Evolutionary conservation across 2,888 invertebrate genomes (phyloP).

Genomic region (Drosophila mulleri): DNA sequence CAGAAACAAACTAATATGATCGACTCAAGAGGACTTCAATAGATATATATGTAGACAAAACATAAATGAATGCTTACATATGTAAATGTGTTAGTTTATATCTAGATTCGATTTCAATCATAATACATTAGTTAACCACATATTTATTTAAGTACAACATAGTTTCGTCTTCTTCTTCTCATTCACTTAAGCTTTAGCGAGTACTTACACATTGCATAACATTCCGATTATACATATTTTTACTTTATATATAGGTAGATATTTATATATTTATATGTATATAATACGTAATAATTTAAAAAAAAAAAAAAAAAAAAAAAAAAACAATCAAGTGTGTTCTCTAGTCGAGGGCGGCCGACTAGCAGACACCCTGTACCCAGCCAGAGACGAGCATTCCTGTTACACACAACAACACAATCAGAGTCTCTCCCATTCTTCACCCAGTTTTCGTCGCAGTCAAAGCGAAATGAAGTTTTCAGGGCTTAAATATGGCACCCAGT

Average conservation of each 20-base stretch:
- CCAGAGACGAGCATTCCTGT: background rate
- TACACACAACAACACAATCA: background rate
- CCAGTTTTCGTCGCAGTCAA: background rate
- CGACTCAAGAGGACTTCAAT: too few relatives aligned
- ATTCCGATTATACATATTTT: constrained; percentile 57
- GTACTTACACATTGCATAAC: constrained; percentile 76
- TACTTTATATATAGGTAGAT: constrained; percentile 29
- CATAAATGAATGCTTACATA: too few relatives aligned
- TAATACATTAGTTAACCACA: constrained; percentile 74
- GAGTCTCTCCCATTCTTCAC: background rate
- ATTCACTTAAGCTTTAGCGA: constrained; percentile 56
- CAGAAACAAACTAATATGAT: too few relatives aligned
- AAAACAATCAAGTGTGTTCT: constrained; percentile 41
- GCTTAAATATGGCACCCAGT: constrained; percentile 12
- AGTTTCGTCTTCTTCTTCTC: background rate
- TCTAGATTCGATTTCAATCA: constrained; percentile 12
- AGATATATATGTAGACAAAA: too few relatives aligned
- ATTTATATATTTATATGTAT: constrained; percentile 24
- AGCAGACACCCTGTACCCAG: constrained; percentile 7
- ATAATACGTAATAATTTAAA: constrained; percentile 61
- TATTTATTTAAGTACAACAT: constrained; percentile 52
- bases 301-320: constrained; percentile 43
- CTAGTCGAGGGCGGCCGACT: constrained; percentile 22
- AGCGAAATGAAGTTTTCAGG: background rate
- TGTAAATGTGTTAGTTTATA: constrained; percentile 9